phyloP scores from a whole-genome alignment of 2,113 vertebrate species.

The Burhinus bistriatus region DNA sequence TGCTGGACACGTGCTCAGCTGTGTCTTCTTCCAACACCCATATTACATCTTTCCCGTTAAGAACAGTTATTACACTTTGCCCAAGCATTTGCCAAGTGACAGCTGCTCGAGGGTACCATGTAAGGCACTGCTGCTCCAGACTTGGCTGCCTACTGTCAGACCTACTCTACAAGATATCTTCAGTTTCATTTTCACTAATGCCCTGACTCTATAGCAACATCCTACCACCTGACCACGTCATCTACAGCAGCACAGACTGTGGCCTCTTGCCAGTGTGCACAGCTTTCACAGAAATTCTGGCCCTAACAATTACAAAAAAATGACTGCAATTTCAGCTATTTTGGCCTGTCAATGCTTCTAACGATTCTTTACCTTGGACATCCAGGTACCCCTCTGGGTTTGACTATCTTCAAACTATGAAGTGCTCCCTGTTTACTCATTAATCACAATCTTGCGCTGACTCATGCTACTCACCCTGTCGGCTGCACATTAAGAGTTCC shows the following conservation, averaged over 20 bases:
- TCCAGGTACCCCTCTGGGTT: neutral
- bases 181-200: neutral
- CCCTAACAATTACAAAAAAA: neutral
- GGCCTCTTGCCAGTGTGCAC: accelerated
- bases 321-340: neutral
- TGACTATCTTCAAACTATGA: neutral
- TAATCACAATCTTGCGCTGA: neutral
- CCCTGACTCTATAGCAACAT: neutral
- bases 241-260: neutral
- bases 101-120: accelerated
- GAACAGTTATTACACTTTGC: neutral
- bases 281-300: neutral
- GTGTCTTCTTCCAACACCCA: neutral
- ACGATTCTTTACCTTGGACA: neutral
- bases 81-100: neutral
- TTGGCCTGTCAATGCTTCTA: neutral
- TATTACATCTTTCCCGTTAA: neutral
- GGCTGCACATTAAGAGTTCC: neutral
- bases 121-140: neutral
- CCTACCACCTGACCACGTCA: neutral
- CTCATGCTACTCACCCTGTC: neutral
- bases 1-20: neutral
- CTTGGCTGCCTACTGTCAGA: neutral
- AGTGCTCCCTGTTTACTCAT: neutral
- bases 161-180: neutral